Conservation (phyloP, 2,113 vertebrate species). For the Vicugna pacos region DNA sequence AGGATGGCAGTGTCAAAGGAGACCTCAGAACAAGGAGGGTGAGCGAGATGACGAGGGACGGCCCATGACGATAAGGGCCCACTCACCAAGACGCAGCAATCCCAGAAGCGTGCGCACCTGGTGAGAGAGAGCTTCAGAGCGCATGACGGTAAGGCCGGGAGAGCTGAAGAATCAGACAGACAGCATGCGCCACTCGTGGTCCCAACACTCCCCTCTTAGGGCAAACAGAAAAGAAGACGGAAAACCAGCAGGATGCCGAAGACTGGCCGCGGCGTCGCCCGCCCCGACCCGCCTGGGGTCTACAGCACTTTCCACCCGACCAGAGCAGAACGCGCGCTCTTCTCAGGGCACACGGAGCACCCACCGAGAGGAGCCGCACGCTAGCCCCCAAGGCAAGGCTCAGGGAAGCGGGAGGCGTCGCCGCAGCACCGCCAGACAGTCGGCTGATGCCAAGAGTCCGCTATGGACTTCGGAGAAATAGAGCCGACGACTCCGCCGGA, state of each 20-base stretch:
- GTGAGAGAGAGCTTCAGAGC: background rate
- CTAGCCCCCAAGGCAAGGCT: background rate
- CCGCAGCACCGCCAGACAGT: background rate
- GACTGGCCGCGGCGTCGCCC: fast-evolving
- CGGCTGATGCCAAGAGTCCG: background rate
- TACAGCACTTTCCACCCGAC: fast-evolving
- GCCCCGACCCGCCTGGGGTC: background rate
- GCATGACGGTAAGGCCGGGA: fast-evolving
- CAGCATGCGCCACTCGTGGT: fast-evolving
- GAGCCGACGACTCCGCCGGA: background rate
- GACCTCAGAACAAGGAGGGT: background rate
- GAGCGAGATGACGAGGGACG: background rate
- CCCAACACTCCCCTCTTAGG: fast-evolving
- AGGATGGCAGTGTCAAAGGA: fast-evolving
- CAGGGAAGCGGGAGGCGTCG: fast-evolving
- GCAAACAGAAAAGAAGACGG: background rate
- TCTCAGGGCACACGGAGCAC: background rate
- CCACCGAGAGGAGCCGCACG: background rate
- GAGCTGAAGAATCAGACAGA: too few species aligned
- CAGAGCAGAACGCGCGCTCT: fast-evolving
- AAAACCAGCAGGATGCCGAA: background rate
- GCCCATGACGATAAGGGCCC: background rate
- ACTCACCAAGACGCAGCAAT: background rate
- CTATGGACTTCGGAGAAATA: background rate
- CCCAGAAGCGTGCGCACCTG: too few species aligned